Base-by-base conservation (phyloP, 2,797 vertebrate genomes). In the Sebastes vulpes region DNA sequence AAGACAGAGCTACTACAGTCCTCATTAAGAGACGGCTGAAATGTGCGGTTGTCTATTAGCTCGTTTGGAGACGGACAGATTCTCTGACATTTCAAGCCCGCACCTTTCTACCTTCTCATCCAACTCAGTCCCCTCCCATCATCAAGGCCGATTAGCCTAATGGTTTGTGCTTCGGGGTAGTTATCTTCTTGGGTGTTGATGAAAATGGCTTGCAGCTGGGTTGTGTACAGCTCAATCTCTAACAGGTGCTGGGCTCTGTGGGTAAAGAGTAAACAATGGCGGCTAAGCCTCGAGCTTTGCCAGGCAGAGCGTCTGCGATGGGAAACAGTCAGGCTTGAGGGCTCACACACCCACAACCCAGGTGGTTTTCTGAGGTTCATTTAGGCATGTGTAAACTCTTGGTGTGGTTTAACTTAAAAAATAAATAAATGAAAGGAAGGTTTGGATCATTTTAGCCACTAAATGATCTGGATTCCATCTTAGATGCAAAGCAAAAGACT, bases 181-280 rank as follows among this genome's bases (percentile, higher is more conserved):
- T 91, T 89, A 86, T 91, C 82, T 89, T 85, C 87, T 92, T 92
- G 92, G 90, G 91, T 91, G 94, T 93, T 89, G 82, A 81, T 81
- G 86, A 86, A 93, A 95, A 94, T 92, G 88, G 88, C 83, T 94
- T 90, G 88, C 95, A 96, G 93, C 93, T 95, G 94, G 89, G 84
- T 89, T 91, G 81, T 89, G 89, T 89, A 81, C 79, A 65, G 84
- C 85, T 90, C 93, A 91, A 93, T 94, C 90, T 94, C 87, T 91
- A 94, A 94, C 95, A 95, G 93, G 95, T 95, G 93, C 88, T 69
- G 83, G 72, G 88, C 79, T 92, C 84, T 87, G 85, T 89, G 87
- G 75, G 84, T 85, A 74, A 74, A 89, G 82, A 84, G 90, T 93
- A 92, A 93, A 95, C 92, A 93, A 92, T 85, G 79, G 87, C 8